Evolutionary conservation across 2,113 vertebrate genomes (phyloP).

Genomic region (Ceyx cyanopectus): DNA sequence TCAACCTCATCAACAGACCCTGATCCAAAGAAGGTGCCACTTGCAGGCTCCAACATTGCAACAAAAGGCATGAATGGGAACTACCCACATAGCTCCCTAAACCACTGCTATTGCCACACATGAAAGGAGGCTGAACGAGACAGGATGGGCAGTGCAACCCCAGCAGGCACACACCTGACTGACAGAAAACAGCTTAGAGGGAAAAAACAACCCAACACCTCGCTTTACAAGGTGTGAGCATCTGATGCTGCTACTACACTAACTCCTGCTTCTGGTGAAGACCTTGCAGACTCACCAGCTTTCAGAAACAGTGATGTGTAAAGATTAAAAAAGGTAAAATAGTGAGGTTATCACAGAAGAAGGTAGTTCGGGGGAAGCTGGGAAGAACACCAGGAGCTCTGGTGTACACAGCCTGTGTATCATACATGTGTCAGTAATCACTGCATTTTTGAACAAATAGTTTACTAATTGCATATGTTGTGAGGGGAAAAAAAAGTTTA

Average conservation of each 20-base stretch:
- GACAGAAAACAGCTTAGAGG: not conserved
- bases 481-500: not conserved
- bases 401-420: not conserved
- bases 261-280: not conserved
- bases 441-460: not conserved
- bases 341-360: not conserved
- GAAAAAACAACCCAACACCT: not conserved
- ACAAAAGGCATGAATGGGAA: constrained; percentile 19
- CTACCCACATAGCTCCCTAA: not conserved
- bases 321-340: not conserved
- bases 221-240: not conserved
- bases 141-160: not conserved
- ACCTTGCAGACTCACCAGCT: not conserved
- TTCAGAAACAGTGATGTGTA: not conserved
- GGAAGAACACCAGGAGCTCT: not conserved
- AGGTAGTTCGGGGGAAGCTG: not conserved
- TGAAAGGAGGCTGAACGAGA: not conserved
- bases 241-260: not conserved
- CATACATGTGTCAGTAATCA: not conserved
- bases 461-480: not conserved
- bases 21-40: not conserved
- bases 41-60: not conserved
- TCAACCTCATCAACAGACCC: not conserved
- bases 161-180: not conserved
- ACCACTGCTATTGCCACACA: not conserved